Evolutionary conservation across 2,797 vertebrate genomes (phyloP), one percentile per base, ranked within the genome.

Genomic region (Sebastes paucispinis): DNA sequence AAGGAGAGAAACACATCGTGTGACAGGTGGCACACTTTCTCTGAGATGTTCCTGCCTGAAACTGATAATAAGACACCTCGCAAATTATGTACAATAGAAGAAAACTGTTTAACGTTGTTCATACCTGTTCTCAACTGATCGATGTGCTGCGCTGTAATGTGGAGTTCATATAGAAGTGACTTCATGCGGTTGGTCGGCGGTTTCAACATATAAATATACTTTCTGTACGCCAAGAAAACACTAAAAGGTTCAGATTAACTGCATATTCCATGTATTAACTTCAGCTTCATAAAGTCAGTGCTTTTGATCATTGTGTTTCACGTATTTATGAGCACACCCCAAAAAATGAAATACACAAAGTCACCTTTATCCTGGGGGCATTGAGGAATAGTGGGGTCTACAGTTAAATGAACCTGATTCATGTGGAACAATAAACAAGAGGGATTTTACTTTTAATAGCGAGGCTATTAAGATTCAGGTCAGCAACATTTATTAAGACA

Each of bases 11-110:
- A 73, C 62, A 79, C 55, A 31, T 29, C 10, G 22, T 80, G 18
- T 92, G 89, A 87, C 84, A 91, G 83, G 80, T 87, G 88, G 75
- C 75, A 90, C 63, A 85, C 75, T 82, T 91, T 90, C 66, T 65
- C 39, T 77, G 57, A 20, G 25, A n/a, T 32, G 34, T 83, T 88
- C 50, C 57, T 70, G 43, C 39, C 73, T 72, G 72, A 72, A 86
- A 79, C 43, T 69, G 71, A 62, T 79, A 55, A 80, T 82, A 79
- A 81, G 68, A 71, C 76, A 76, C 63, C 55, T 65, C 4, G 2
- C 47, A 86, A 82, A 88, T 73, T 31, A 82, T 85, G 73, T 71
- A 43, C 77, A 74, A 60, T 11, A 54, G 54, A 70, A 69, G 11
- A 16, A 79, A 86, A 77, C 67, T 24, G 32, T 58, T 76, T 57